Base-by-base conservation (phyloP, 2,888 invertebrate species). In the Malacosoma neustria region DNA sequence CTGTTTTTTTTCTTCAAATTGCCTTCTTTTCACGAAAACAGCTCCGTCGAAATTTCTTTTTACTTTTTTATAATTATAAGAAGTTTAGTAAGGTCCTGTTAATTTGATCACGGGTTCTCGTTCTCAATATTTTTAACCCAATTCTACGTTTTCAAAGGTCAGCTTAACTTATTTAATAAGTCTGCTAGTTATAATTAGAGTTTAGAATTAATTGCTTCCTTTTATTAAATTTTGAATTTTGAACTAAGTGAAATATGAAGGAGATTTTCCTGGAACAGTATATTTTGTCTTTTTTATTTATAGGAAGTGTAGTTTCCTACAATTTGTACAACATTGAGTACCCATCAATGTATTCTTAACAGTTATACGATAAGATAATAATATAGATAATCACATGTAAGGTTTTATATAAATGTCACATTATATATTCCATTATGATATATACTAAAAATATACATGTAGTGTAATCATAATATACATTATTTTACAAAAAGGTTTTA, bases 51-150 rank as follows among this genome's bases (percentile, higher is more conserved):
- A 49, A 54, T 49, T 49, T 54, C 46, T 44, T 49, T 56, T 47
- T 46, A 44, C 48, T 40, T 55, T 63, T 62, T 54, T 22, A 54
- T 57, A 57, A 65, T 61, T 61, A 57, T 49, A 43, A 37, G 34
- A 59, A 62, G 47, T 59, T 56, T 49, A 11, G 32, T 43, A 45
- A 46, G 47, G 43, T 49, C 49, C 47, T 50, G 57, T 59, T 62
- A 59, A 61, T 61, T 54, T 52, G 47, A 51, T 53, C 46, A 46
- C 41, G 32, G 45, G 43, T 39, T 43, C 42, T 50, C 48, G 41
- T 39, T 37, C 50, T 46, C 35, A 41, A 34, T 37, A 43, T 45
- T 42, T 39, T 48, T 41, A 22, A 4, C 6, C 22, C 22, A 22
- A 3, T 22, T 22, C 22, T 9, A 22, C 22, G 22, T 5, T 22